These are phyloP conservation scores for Gambusia affinis DNA, from an alignment of 2,113 vertebrate species.

Conservation along the genomic window DNA sequence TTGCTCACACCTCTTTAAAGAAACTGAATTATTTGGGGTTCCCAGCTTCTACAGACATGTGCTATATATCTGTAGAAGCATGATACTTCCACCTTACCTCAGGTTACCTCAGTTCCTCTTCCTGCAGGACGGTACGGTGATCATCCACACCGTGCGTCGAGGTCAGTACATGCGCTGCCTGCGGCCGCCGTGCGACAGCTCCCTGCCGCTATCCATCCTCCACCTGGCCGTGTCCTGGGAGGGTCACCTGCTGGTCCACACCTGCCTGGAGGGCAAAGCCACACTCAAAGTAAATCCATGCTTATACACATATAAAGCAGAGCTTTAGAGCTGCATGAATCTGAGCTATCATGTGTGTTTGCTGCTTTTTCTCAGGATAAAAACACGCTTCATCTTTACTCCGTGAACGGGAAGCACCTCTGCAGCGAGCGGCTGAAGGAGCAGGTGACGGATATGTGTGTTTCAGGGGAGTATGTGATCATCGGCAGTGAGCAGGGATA, in stretches of 20 bases:
- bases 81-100: too few relatives aligned
- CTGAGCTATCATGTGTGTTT: not conserved
- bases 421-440: conserved; percentile 89
- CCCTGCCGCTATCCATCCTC: conserved; percentile 86
- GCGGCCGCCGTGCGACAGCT: conserved; percentile 90
- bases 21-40: too few relatives aligned
- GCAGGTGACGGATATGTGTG: conserved; percentile 92
- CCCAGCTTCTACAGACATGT: too few relatives aligned
- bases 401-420: conserved; percentile 92
- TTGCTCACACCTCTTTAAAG: too few relatives aligned
- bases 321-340: too few relatives aligned
- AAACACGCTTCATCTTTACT: conserved; percentile 93
- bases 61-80: too few relatives aligned
- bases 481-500: conserved; percentile 92
- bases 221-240: conserved; percentile 93
- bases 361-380: conserved; percentile 84
- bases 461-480: conserved; percentile 88
- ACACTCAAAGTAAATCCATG: conserved; percentile 85
- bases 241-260: conserved; percentile 91
- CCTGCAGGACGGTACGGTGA: conserved; percentile 90
- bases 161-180: conserved; percentile 93
- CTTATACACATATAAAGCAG: too few relatives aligned
- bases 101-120: not conserved
- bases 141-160: conserved; percentile 88
- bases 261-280: conserved; percentile 90